A percentile compares a stretch with the other conserved stretches of the same genome.
Evolutionary conservation across 2,113 vertebrate genomes (phyloP).

Genomic region (Sylvilagus bachmani): DNA sequence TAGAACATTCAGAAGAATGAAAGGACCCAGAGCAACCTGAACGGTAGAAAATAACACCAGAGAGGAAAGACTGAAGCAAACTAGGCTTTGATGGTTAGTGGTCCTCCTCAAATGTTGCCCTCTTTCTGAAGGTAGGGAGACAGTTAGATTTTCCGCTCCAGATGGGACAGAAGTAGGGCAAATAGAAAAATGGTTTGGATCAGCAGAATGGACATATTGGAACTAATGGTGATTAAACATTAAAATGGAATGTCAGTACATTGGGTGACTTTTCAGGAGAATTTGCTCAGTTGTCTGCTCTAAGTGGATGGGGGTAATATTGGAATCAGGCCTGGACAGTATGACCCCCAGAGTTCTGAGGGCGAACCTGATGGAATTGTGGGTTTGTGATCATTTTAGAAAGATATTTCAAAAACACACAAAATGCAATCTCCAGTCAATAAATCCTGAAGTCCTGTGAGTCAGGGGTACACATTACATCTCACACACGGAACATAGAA

Average conservation of each 20-base stretch:
- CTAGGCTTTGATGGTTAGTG: background rate
- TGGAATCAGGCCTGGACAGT: background rate
- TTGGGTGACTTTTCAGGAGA: conserved; percentile 36
- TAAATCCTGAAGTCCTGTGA: background rate
- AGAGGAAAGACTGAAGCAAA: conserved; percentile 20
- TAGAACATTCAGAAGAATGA: conserved; percentile 30
- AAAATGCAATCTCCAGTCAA: background rate
- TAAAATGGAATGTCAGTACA: conserved; percentile 44
- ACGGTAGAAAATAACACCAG: background rate
- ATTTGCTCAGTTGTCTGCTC: background rate
- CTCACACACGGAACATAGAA: background rate
- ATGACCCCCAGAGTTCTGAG: background rate
- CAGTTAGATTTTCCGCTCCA: background rate
- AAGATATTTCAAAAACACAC: background rate
- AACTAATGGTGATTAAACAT: conserved; percentile 50
- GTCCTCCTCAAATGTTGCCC: background rate
- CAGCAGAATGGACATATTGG: conserved; percentile 52
- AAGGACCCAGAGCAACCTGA: background rate
- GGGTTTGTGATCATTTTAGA: conserved; percentile 20
- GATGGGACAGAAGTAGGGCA: conserved; percentile 21
- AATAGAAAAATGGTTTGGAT: conserved; percentile 23
- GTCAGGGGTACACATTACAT: background rate
- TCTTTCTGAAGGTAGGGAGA: background rate
- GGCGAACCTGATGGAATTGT: conserved; percentile 24
- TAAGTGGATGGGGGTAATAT: background rate